phyloP scores from a whole-genome alignment of 2,797 vertebrate species.

The Novumbra hubbsi region DNA sequence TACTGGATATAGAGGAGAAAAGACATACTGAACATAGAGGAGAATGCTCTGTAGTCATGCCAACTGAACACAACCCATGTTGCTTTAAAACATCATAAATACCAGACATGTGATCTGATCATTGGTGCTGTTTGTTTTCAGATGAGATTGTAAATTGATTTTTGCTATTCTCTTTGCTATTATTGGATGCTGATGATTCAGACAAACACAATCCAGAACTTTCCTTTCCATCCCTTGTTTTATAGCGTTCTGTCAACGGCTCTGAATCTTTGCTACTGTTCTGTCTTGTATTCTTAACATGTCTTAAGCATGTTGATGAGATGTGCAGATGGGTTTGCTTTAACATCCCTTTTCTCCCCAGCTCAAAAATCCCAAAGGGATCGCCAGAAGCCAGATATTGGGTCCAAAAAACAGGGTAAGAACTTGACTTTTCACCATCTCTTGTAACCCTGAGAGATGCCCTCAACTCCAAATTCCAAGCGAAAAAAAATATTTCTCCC shows the following conservation, averaged over 20 bases:
- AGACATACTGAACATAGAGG: no score
- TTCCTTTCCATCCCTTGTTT: not conserved
- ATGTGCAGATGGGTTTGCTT: slow-evolving; percentile 51
- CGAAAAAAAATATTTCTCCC: slow-evolving; percentile 40
- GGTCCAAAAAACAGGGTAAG: slow-evolving; percentile 69
- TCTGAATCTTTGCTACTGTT: no score
- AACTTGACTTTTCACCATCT: slow-evolving; percentile 48
- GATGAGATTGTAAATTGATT: not conserved
- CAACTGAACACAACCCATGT: not conserved
- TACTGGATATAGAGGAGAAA: no score
- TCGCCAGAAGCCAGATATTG: slow-evolving; percentile 52
- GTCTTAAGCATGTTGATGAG: slow-evolving; percentile 26
- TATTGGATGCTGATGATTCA: not conserved
- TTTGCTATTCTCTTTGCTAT: not conserved
- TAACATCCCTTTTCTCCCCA: slow-evolving; percentile 60
- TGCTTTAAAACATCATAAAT: not conserved
- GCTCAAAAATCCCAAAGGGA: slow-evolving; percentile 57
- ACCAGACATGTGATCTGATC: not conserved
- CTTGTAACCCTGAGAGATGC: slow-evolving; percentile 12
- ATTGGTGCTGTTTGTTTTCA: not conserved
- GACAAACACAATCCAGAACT: not conserved
- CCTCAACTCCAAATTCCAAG: slow-evolving; percentile 12
- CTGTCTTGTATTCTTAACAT: not conserved
- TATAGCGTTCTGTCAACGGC: not conserved
- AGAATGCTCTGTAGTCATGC: not conserved